Evolutionary conservation across 2,888 invertebrate genomes (phyloP).

Genomic region (Nymphalis urticae): DNA sequence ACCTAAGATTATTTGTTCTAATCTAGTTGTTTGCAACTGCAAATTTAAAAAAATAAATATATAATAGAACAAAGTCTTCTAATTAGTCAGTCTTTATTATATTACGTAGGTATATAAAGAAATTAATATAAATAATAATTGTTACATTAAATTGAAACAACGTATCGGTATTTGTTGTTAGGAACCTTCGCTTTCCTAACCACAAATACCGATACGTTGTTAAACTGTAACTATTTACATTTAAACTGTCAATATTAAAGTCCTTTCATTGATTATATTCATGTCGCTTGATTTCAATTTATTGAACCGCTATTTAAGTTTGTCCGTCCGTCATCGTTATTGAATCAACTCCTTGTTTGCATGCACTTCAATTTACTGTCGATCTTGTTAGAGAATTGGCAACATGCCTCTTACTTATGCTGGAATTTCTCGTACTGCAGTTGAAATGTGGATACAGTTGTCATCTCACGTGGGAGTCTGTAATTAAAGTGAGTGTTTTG

Average conservation of each 20-base stretch:
- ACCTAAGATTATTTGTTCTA: no score
- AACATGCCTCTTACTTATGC: constrained; percentile 37
- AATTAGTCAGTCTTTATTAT: no score
- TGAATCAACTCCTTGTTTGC: constrained; percentile 50
- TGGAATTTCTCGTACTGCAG: constrained; percentile 37
- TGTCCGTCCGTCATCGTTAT: constrained; percentile 42
- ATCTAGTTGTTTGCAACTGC: no score
- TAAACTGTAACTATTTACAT: background rate
- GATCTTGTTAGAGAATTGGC: constrained; percentile 51
- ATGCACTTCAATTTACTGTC: constrained; percentile 51
- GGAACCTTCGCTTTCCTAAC: no score
- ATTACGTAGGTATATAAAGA: no score
- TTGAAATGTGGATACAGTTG: constrained; percentile 22
- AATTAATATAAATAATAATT: no score
- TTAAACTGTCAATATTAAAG: background rate
- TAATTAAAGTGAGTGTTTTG: background rate
- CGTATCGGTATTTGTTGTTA: no score
- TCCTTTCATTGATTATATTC: constrained; percentile 18
- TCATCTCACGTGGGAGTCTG: background rate
- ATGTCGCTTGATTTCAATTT: constrained; percentile 29
- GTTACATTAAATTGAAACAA: no score
- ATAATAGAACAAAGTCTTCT: no score
- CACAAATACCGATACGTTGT: no score
- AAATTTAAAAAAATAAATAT: no score
- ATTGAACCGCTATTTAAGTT: constrained; percentile 36